These are phyloP conservation scores for Patella ulyssiponensis DNA, from an alignment of 2,888 invertebrate species.

Conservation along the genomic window DNA sequence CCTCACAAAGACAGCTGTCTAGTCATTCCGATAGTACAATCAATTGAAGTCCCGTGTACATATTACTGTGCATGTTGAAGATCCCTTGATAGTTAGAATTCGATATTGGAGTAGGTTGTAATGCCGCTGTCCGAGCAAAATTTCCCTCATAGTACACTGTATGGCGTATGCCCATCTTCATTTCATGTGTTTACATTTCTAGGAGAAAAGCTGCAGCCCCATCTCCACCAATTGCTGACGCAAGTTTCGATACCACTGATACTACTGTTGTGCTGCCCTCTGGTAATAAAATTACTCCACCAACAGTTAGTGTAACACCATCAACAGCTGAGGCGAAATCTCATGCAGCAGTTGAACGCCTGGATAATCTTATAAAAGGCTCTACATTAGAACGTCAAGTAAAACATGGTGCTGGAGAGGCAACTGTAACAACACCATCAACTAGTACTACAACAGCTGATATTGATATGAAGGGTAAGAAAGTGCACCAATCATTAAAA, in stretches of 20 bases:
- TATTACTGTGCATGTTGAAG: too few relatives aligned
- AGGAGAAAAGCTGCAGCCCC: constrained; percentile 27
- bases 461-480: constrained; percentile 50
- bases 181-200: background rate
- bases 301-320: constrained; percentile 66
- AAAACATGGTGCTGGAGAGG: constrained; percentile 22
- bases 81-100: too few relatives aligned
- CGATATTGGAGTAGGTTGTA: too few relatives aligned
- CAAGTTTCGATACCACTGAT: constrained; percentile 35
- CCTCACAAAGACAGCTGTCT: too few relatives aligned
- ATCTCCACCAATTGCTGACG: constrained; percentile 35
- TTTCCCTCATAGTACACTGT: too few relatives aligned
- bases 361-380: constrained; percentile 85
- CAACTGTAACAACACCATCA: constrained; percentile 23
- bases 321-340: constrained; percentile 67
- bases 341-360: constrained; percentile 75
- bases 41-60: too few relatives aligned
- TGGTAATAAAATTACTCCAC: constrained; percentile 29
- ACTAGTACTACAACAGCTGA: constrained; percentile 33
- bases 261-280: constrained; percentile 4
- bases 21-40: too few relatives aligned
- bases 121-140: too few relatives aligned
- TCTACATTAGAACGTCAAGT: constrained; percentile 63
- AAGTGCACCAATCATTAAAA: background rate
- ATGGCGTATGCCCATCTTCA: too few relatives aligned